phyloP scores from a whole-genome alignment of 2,888 invertebrate genomes.

The Cephus runcator region DNA sequence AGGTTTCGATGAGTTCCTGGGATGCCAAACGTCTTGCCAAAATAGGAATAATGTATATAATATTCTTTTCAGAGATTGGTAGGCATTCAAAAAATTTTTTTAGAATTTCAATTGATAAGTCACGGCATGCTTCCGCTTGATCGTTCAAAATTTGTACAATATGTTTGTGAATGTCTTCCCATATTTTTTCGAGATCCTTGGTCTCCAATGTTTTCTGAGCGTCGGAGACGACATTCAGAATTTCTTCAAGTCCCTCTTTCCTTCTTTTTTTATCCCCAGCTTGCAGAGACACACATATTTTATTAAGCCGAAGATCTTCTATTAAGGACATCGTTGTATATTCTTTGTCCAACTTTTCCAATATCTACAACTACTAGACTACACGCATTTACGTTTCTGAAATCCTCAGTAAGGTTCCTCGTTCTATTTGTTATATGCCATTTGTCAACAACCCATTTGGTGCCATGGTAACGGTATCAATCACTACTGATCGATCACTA shows the following conservation, averaged over 20 bases:
- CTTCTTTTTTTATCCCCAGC: slow-evolving; percentile 72
- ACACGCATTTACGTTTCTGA: background rate
- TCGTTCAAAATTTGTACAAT: slow-evolving; percentile 68
- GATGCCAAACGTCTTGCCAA: slow-evolving; percentile 82
- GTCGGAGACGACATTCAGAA: slow-evolving; percentile 65
- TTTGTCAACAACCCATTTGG: background rate
- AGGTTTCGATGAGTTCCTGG: slow-evolving; percentile 76
- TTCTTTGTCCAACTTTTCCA: background rate
- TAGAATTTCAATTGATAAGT: slow-evolving; percentile 70
- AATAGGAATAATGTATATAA: slow-evolving; percentile 80
- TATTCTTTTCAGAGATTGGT: slow-evolving; percentile 76
- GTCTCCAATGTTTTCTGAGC: slow-evolving; percentile 65
- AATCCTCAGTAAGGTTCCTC: background rate
- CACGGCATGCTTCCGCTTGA: slow-evolving; percentile 73
- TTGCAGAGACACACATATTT: slow-evolving; percentile 63
- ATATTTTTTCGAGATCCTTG: slow-evolving; percentile 57
- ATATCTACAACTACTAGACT: background rate
- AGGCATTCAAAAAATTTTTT: slow-evolving; percentile 70
- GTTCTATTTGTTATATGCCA: background rate
- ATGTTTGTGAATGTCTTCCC: slow-evolving; percentile 65
- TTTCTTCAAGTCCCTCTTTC: slow-evolving; percentile 69
- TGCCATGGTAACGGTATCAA: background rate
- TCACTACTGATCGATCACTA: background rate
- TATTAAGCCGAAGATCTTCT: slow-evolving; percentile 6
- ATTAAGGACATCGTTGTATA: background rate